A percentile compares a stretch with the other conserved stretches of the same genome.
Evolutionary conservation across 2,888 invertebrate genomes (phyloP).

Genomic region (Trissolcus brochymenae): DNA sequence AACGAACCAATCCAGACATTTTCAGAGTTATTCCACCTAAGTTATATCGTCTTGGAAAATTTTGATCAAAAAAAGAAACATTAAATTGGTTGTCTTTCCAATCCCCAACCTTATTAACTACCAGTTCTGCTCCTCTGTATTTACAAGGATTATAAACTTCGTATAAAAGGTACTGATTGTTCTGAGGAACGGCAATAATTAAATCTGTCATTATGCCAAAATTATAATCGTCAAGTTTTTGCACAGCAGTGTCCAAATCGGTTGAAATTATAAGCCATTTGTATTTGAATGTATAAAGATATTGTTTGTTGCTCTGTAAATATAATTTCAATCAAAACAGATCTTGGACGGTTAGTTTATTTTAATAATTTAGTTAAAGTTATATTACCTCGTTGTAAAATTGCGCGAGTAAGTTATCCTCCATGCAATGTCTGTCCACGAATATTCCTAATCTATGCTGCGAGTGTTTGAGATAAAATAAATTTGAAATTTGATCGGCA

Average conservation of each 20-base stretch:
- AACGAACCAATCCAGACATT: constrained; percentile 55
- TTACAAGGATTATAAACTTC: constrained; percentile 64
- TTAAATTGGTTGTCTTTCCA: constrained; percentile 48
- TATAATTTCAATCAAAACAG: neutral
- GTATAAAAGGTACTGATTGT: constrained; percentile 55
- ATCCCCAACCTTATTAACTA: constrained; percentile 57
- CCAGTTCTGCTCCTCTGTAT: constrained; percentile 59
- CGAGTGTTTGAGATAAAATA: constrained; percentile 10
- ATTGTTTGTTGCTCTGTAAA: constrained; percentile 2
- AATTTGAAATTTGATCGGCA: constrained; percentile 9
- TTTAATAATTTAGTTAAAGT: neutral
- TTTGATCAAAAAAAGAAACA: constrained; percentile 20
- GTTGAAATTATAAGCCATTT: constrained; percentile 40
- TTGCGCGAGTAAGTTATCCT: constrained; percentile 7
- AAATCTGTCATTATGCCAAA: constrained; percentile 64
- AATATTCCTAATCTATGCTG: constrained; percentile 22
- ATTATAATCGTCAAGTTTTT: constrained; percentile 59
- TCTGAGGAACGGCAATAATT: constrained; percentile 57
- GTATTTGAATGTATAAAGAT: neutral
- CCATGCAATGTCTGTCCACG: constrained; percentile 18
- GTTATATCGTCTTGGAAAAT: constrained; percentile 49
- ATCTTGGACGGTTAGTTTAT: too few species aligned
- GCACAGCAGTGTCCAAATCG: constrained; percentile 53
- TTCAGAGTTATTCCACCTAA: constrained; percentile 57
- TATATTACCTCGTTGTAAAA: constrained; percentile 23